Conservation (phyloP, 2,797 vertebrate species). For the Synaphobranchus kaupii region DNA sequence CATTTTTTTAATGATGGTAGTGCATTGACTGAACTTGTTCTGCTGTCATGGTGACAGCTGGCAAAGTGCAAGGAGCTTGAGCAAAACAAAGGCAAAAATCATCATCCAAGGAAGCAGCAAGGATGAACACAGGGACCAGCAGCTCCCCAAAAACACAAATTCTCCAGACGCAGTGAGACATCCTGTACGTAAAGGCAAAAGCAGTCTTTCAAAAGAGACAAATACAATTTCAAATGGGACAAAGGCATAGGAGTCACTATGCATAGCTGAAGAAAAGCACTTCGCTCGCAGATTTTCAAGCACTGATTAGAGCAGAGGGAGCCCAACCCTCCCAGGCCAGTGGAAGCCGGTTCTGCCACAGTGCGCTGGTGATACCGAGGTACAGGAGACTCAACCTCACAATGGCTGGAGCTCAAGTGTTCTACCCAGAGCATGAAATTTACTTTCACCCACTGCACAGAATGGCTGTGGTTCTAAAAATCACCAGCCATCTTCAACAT, state of each 20-base stretch:
- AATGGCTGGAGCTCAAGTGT: not conserved
- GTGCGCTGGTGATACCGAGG: not conserved
- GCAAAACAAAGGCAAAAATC: not conserved
- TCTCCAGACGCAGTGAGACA: not conserved
- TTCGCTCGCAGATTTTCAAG: not conserved
- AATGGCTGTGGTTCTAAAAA: no score
- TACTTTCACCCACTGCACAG: no score
- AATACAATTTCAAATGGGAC: not conserved
- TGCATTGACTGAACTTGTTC: no score
- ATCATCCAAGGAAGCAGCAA: not conserved
- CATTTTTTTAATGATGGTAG: not conserved
- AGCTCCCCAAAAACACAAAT: not conserved
- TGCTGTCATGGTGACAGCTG: no score
- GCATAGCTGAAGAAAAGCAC: not conserved
- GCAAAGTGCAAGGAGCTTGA: not conserved
- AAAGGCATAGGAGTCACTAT: not conserved
- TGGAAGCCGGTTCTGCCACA: not conserved
- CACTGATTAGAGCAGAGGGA: not conserved
- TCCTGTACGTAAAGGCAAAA: not conserved
- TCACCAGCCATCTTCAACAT: no score
- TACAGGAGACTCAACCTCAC: not conserved
- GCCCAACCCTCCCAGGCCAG: not conserved
- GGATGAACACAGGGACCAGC: not conserved
- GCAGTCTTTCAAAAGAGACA: no score
- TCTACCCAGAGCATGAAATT: not conserved